phyloP scores from a whole-genome alignment of 2,113 vertebrate species.

The Psettodes erumei region DNA sequence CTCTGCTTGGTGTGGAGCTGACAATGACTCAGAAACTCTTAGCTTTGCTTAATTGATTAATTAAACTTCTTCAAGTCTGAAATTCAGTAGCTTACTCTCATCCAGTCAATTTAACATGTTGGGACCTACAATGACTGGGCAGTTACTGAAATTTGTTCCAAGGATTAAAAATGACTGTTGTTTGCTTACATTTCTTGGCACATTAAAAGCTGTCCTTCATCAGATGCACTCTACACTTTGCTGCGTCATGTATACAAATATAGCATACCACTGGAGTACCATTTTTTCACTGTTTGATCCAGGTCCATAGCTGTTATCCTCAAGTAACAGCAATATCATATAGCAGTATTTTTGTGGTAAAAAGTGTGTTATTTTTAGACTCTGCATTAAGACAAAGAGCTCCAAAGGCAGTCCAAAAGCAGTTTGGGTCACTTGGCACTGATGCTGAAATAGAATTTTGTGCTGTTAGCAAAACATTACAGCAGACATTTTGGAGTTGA shows the following conservation, averaged over 20 bases:
- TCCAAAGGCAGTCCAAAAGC: background rate
- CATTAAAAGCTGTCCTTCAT: background rate
- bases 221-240: background rate
- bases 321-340: slow-evolving; percentile 8
- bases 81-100: slow-evolving; percentile 24
- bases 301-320: background rate
- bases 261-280: background rate
- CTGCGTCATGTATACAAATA: background rate
- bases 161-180: background rate
- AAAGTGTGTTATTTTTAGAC: slow-evolving; percentile 29
- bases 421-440: slow-evolving; percentile 25
- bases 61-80: slow-evolving; percentile 32
- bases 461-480: slow-evolving; percentile 20
- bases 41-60: slow-evolving; percentile 7
- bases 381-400: slow-evolving; percentile 8
- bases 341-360: background rate
- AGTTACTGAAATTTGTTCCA: slow-evolving; percentile 1
- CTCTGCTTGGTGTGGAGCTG: background rate
- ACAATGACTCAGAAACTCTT: background rate
- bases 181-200: background rate
- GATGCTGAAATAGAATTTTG: slow-evolving; percentile 26
- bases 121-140: background rate
- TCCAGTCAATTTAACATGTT: slow-evolving; percentile 18
- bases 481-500: slow-evolving; percentile 6
- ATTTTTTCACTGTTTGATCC: background rate